Conservation (phyloP, 1,140 invertebrate species). For the Campoletis sonorensis region DNA sequence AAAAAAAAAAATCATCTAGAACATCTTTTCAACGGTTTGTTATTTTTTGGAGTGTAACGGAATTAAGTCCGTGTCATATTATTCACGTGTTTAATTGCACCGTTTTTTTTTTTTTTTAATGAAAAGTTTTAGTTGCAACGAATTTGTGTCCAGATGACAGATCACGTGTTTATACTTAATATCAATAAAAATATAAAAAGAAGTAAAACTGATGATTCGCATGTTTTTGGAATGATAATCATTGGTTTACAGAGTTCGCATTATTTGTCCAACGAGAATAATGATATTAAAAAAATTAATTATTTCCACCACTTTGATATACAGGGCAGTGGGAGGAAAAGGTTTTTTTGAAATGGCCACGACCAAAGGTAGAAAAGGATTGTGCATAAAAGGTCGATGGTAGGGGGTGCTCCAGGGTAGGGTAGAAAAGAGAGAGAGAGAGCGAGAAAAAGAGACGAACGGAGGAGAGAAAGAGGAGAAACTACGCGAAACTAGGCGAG, state of each 20-base stretch:
- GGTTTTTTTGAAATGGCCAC: not conserved
- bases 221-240: too few species aligned
- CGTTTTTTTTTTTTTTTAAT: too few species aligned
- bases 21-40: not conserved
- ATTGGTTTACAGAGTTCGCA: too few species aligned
- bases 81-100: too few species aligned
- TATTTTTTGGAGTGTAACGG: not conserved
- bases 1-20: too few species aligned
- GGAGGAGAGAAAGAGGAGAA: slow-evolving; percentile 1
- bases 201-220: too few species aligned
- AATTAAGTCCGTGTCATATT: not conserved
- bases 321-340: not conserved
- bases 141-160: too few species aligned
- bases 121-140: too few species aligned
- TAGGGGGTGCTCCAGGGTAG: not conserved
- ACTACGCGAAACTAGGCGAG: slow-evolving; percentile 37
- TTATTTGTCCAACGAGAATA: not conserved
- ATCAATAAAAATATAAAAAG: too few species aligned
- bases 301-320: not conserved
- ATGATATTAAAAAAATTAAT: not conserved
- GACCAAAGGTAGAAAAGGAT: not conserved
- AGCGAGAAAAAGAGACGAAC: too few species aligned
- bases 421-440: not conserved
- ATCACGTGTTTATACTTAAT: too few species aligned
- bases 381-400: slow-evolving; percentile 10